Evolutionary conservation across 35 echinoderm and acorn worm genomes (phyloP), one percentile per base, ranked within the genome.

Genomic region (Apostichopus japonicus): DNA sequence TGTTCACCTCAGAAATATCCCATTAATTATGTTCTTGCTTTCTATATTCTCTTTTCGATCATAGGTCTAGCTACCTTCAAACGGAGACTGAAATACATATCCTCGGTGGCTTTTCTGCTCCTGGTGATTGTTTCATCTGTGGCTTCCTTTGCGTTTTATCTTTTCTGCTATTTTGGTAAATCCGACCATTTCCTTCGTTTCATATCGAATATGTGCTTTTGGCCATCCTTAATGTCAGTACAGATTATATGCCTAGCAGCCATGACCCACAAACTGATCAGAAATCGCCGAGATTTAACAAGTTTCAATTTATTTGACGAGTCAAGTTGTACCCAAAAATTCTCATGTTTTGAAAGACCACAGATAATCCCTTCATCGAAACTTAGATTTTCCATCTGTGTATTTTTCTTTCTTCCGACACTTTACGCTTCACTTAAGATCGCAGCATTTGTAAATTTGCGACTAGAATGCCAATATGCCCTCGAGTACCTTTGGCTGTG

Each of bases 121-220:
- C 21, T 58, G 17, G 6, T 84, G 81, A 57, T 5, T 56, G 2
- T 23, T 1, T 19, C 23, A 16, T 84, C 81, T n/a, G 4, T 84
- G 4, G 23, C 81, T 4, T 5, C 54, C 4, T 52, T 58, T 57
- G 27, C 15, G 5, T 6, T 21, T 55, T 84, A 84, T 24, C 53
- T 84, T 8, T 56, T 57, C 23, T 84, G 81, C 16, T 84, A 84
- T 58, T 58, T 84, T 16, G 81, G 81, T 57, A 84, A 57, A 58
- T 2, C 2, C 5, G 81, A 84, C 5, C 81, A 84, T 7, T 11
- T 59, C 21, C 27, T 84, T 56, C 81, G 81, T 51, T 84, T 84
- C n/a, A 5, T 57, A 54, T 84, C 81, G 8, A 16, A 57, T 23
- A 55, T 84, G 54, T 84, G 81, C 17, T 84, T 57, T 6, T 62